phyloP scores from a whole-genome alignment of 2,113 vertebrate genomes.

The Protobothrops mucrosquamatus region DNA sequence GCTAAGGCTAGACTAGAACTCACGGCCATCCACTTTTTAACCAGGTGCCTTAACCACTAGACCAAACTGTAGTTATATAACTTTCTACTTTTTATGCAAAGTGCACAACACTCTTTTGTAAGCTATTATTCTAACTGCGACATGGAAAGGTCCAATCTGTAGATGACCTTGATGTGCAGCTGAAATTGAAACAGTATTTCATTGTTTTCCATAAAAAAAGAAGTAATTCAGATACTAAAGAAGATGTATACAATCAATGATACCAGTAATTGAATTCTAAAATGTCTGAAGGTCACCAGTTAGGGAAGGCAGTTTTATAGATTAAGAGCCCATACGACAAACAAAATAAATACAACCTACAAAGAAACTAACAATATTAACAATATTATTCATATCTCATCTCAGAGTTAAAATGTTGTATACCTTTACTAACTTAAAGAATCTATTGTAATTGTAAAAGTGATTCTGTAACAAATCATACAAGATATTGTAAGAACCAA shows the following conservation, averaged over 20 bases:
- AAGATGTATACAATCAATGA: not conserved
- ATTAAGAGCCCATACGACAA: not conserved
- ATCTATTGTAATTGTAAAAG: not conserved
- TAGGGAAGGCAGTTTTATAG: not conserved
- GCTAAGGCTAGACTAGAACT: not conserved
- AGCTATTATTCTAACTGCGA: not conserved
- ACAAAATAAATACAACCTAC: not conserved
- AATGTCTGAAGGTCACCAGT: not conserved
- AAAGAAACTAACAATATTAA: not conserved
- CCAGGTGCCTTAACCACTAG: not conserved
- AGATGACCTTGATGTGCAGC: constrained; percentile 7
- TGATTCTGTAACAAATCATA: not conserved
- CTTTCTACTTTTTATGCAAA: constrained; percentile 1
- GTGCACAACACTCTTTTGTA: not conserved
- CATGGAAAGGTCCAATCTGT: constrained; percentile 6
- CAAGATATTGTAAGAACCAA: not conserved
- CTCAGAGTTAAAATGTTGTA: not conserved
- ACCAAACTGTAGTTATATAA: not conserved
- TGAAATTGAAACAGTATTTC: not conserved
- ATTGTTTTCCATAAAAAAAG: not conserved
- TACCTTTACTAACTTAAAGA: not conserved
- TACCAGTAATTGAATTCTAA: not conserved
- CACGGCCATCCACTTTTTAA: not conserved
- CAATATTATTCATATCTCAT: not conserved
- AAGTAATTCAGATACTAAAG: not conserved